A percentile compares a stretch with the other conserved stretches of the same genome.
phyloP scores from a whole-genome alignment of 2,888 invertebrate genomes.

The Polymixis flavicincta region DNA sequence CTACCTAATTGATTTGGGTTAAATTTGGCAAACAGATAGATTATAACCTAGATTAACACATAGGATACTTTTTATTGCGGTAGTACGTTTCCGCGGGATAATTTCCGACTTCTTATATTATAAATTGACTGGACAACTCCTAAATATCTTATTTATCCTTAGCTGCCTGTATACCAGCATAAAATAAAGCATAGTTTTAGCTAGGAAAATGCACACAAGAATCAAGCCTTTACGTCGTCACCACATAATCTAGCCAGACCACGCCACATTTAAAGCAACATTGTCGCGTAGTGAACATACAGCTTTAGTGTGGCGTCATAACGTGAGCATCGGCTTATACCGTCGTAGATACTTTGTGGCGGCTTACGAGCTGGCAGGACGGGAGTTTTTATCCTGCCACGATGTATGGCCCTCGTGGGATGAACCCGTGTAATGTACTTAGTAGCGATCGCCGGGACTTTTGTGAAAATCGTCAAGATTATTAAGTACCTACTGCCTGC shows the following conservation, averaged over 20 bases:
- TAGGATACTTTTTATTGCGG: too few relatives aligned
- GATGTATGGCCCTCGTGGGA: conserved; percentile 53
- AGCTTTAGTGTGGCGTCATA: conserved; percentile 34
- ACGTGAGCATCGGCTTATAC: conserved; percentile 30
- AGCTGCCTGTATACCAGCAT: background rate
- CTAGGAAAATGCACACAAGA: background rate
- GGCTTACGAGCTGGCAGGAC: conserved; percentile 28
- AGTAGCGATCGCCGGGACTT: conserved; percentile 34
- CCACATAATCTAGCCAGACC: conserved; percentile 8
- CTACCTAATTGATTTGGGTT: too few relatives aligned
- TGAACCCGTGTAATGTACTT: conserved; percentile 49
- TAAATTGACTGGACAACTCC: background rate
- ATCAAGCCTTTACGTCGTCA: background rate
- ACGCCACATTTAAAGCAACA: conserved; percentile 20
- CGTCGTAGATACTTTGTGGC: conserved; percentile 27
- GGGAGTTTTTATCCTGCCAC: conserved; percentile 48
- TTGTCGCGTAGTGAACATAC: conserved; percentile 29
- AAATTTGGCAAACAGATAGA: too few relatives aligned
- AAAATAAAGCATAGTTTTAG: background rate
- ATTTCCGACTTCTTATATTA: too few relatives aligned
- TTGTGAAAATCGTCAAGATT: conserved; percentile 6
- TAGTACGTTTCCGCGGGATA: too few relatives aligned
- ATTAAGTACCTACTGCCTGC: background rate
- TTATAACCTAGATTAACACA: too few relatives aligned
- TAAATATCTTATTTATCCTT: background rate